phyloP scores from a whole-genome alignment of 1,140 invertebrate genomes.

The Sesamia nonagrioides region DNA sequence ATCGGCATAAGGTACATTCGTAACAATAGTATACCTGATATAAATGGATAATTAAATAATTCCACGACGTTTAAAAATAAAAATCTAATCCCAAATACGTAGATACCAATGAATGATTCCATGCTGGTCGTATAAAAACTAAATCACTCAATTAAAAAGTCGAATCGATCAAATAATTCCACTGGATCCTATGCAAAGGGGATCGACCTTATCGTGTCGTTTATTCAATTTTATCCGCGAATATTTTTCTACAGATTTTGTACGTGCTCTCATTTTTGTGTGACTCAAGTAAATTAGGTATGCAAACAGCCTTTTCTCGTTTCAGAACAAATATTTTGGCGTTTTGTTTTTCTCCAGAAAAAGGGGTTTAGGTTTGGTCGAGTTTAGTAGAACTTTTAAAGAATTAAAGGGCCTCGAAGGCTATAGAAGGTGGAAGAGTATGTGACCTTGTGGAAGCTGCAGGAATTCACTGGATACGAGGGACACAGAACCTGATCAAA shows the following conservation, averaged over 20 bases:
- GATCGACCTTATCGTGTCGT: constrained; percentile 14
- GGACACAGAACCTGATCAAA: too few relatives aligned
- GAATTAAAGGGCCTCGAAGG: too few relatives aligned
- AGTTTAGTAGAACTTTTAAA: background rate
- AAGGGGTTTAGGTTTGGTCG: background rate
- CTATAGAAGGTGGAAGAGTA: too few relatives aligned
- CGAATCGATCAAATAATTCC: constrained; percentile 10
- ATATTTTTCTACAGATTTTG: constrained; percentile 19
- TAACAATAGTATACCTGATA: too few relatives aligned
- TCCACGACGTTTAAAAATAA: too few relatives aligned
- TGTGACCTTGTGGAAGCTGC: too few relatives aligned
- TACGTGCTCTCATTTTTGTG: constrained; percentile 1
- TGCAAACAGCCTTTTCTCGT: constrained; percentile 17
- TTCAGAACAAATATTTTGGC: background rate
- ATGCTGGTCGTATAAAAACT: background rate
- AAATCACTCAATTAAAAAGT: constrained; percentile 23
- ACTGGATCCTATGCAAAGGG: constrained; percentile 4
- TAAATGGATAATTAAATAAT: too few relatives aligned
- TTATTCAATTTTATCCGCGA: constrained; percentile 33
- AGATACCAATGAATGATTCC: too few relatives aligned
- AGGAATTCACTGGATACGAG: too few relatives aligned
- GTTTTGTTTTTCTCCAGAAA: background rate
- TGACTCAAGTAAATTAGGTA: constrained; percentile 25
- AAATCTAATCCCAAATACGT: too few relatives aligned
- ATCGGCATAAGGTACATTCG: too few relatives aligned